Evolutionary conservation across 1,140 invertebrate genomes (phyloP), one percentile per base, ranked within the genome.

Genomic region (Orius laevigatus): DNA sequence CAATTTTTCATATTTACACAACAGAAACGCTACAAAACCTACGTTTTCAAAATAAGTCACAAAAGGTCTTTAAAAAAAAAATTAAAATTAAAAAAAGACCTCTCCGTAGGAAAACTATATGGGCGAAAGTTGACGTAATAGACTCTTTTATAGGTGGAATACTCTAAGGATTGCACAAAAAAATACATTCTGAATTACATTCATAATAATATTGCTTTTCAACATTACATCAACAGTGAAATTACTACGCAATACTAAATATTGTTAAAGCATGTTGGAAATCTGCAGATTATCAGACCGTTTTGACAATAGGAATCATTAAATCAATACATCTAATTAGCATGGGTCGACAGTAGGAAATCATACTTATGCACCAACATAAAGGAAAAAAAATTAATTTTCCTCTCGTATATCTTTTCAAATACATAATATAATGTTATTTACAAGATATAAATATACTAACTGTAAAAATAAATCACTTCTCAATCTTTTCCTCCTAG

Each of bases 131-230:
- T 25, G 25, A 25, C 25, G 25, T 8, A 25, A 25, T 25, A 25
- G 25, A 25, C 25, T 25, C 8, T 20, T 25, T 25, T 4, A 25
- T 25, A 16, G 43, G 43, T 45, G 14, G 32, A 32, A 3, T n/a
- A 25, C n/a, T 45, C 18, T 25, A 45, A 20, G 11, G 19, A 16
- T 45, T 31, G 16, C 9, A 16, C 11, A 45, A 45, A 45, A 32
- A n/a, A 16, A 32, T 31, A 12, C 8, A 25, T 45, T 32, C 19
- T 25, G 25, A 25, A 45, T 45, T 32, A 31, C 18, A 15, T 38
- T 20, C 25, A 48, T 19, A 38, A 16, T 48, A 48, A 38, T 48
- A 48, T 48, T 48, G 46, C 46, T 48, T 48, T 47, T 48, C 35
- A 48, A 20, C 36, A 36, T 34, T 48, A 39, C 18, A 39, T 18